These are phyloP conservation scores for Glossosoma conforme DNA, from an alignment of 1,140 invertebrate species.

Conservation along the genomic window DNA sequence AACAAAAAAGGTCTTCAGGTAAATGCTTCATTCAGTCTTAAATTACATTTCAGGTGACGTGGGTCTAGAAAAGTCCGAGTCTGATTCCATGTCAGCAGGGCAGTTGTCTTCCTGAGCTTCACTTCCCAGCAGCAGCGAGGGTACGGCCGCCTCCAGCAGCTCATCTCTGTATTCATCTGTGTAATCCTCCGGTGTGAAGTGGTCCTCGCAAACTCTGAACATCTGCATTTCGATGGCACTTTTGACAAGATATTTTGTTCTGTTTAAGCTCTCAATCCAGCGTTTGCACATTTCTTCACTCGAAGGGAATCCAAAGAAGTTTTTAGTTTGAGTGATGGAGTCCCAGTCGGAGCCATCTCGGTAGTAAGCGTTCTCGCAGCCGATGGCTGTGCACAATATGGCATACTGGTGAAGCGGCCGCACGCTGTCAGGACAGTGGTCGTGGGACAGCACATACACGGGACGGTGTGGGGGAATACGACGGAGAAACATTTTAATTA, in stretches of 20 bases:
- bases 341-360: constrained; percentile 15
- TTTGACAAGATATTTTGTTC: constrained; percentile 14
- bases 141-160: constrained; percentile 6
- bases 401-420: constrained; percentile 3
- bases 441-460: constrained; percentile 12
- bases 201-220: constrained; percentile 18
- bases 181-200: constrained; percentile 18
- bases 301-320: constrained; percentile 17
- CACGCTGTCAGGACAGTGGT: constrained; percentile 1
- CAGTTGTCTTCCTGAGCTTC: too few species aligned
- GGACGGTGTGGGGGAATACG: constrained; percentile 1
- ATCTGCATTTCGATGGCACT: constrained; percentile 13
- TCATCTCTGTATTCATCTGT: constrained; percentile 18
- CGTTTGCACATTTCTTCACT: constrained; percentile 10
- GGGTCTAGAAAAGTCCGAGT: too few species aligned
- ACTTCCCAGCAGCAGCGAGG: constrained; percentile 10
- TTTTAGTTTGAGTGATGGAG: constrained; percentile 14
- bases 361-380: constrained; percentile 16
- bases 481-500: constrained; percentile 12
- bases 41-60: too few species aligned
- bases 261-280: constrained; percentile 9
- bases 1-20: too few species aligned
- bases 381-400: constrained; percentile 11
- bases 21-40: too few species aligned
- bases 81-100: too few species aligned